Conservation (phyloP, 2,888 invertebrate genomes). For the Eudasyphora cyanicolor region DNA sequence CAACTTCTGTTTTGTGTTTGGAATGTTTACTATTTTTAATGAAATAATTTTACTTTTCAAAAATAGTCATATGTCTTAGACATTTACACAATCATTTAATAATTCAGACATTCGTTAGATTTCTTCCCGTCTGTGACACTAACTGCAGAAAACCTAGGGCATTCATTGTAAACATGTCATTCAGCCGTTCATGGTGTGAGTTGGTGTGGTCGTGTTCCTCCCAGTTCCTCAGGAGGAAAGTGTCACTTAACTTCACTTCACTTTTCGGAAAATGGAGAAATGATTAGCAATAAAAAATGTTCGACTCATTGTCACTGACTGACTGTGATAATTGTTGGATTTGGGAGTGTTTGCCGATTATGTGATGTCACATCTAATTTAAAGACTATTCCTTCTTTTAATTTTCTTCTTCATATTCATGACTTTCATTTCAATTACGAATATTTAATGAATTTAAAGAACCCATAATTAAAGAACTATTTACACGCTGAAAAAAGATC, state of each 20-base stretch:
- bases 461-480: no score
- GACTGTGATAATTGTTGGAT: slow-evolving; percentile 33
- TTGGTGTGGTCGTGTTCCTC: neutral
- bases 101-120: neutral
- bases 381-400: slow-evolving; percentile 20
- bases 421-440: slow-evolving; percentile 1
- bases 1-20: neutral
- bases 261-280: slow-evolving; percentile 27
- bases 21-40: neutral
- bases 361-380: slow-evolving; percentile 19
- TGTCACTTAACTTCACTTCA: slow-evolving; percentile 54
- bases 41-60: slow-evolving; percentile 27
- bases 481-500: no score
- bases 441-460: neutral
- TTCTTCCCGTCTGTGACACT: neutral
- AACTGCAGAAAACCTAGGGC: neutral
- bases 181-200: neutral
- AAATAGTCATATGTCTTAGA: neutral
- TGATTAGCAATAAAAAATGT: neutral
- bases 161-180: neutral
- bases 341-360: neutral
- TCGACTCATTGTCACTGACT: slow-evolving; percentile 11
- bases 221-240: slow-evolving; percentile 41
- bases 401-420: slow-evolving; percentile 13
- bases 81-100: slow-evolving; percentile 10